A percentile compares a stretch with the other conserved stretches of the same genome.
Evolutionary conservation across 2,888 invertebrate species (phyloP).

Genomic region (Eupithecia subfuscata): DNA sequence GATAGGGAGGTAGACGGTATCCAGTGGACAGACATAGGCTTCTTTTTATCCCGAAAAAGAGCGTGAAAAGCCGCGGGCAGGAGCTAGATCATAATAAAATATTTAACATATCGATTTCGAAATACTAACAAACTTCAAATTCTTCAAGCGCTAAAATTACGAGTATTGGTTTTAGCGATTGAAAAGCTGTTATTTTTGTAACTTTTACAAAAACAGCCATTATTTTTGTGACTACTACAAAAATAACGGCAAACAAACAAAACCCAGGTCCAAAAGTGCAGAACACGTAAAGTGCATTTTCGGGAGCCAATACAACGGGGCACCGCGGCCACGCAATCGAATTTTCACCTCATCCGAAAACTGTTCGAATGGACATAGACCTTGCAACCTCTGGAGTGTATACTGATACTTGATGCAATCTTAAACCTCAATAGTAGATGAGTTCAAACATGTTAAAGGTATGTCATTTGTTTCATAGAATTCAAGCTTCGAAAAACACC

Average conservation of each 20-base stretch:
- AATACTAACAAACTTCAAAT: not conserved
- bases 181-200: not conserved
- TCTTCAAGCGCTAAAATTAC: not conserved
- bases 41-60: not conserved
- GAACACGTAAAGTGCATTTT: constrained; percentile 62
- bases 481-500: not conserved
- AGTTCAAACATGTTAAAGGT: not conserved
- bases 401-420: too few relatives aligned
- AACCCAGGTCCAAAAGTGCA: constrained; percentile 47
- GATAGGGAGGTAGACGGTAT: not conserved
- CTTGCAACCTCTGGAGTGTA: constrained; percentile 31
- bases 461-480: not conserved
- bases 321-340: constrained; percentile 53
- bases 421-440: not conserved
- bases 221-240: not conserved
- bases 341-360: constrained; percentile 54
- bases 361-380: constrained; percentile 45
- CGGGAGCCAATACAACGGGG: constrained; percentile 48
- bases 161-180: not conserved
- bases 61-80: not conserved
- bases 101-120: not conserved
- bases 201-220: too few relatives aligned
- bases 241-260: constrained; percentile 34
- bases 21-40: not conserved
- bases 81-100: not conserved